These are phyloP conservation scores for Standfussiana lucernea DNA, from an alignment of 2,888 invertebrate species.

Conservation along the genomic window DNA sequence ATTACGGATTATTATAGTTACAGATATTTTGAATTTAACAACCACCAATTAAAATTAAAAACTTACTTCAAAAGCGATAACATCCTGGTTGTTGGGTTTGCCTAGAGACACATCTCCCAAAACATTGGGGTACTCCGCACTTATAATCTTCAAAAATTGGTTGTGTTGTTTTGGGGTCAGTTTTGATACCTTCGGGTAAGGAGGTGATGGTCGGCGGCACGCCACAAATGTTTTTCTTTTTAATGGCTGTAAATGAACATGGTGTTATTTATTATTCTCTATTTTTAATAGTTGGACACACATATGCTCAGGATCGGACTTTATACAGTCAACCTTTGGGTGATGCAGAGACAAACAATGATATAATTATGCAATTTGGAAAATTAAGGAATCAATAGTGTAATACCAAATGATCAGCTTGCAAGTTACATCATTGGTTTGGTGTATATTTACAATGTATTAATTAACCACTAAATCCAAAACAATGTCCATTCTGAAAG, in stretches of 20 bases:
- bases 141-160: slow-evolving; percentile 79
- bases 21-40: not conserved
- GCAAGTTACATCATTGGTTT: not conserved
- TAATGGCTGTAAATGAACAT: slow-evolving; percentile 64
- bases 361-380: not conserved
- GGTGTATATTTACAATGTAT: no score
- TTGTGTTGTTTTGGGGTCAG: slow-evolving; percentile 76
- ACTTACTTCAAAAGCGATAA: slow-evolving; percentile 77
- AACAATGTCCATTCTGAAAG: no score
- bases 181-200: slow-evolving; percentile 78
- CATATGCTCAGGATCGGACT: not conserved
- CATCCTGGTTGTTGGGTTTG: slow-evolving; percentile 75
- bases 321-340: not conserved
- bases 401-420: not conserved
- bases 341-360: not conserved
- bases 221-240: slow-evolving; percentile 73
- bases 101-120: slow-evolving; percentile 71
- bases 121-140: slow-evolving; percentile 72
- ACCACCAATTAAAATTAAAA: not conserved
- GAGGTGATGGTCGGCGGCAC: slow-evolving; percentile 71
- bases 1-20: no score
- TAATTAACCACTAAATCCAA: no score
- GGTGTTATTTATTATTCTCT: not conserved
- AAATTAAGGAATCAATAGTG: not conserved
- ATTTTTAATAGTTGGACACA: not conserved